phyloP scores from a whole-genome alignment of 2,888 invertebrate species.

The Diarsia mendica region DNA sequence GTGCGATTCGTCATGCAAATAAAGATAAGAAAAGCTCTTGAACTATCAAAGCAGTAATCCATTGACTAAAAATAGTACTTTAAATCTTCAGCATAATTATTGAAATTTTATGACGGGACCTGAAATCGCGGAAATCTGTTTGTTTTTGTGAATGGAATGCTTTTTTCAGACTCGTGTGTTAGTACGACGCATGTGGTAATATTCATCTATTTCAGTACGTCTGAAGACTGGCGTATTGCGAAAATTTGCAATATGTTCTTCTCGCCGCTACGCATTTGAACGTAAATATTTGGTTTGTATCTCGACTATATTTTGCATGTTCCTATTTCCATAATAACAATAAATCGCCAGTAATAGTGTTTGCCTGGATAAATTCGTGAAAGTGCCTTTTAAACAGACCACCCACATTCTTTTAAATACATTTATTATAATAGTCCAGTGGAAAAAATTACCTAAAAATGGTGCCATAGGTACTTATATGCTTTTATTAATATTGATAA shows the following conservation, averaged over 20 bases:
- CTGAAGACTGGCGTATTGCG: constrained; percentile 16
- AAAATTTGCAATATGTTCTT: constrained; percentile 49
- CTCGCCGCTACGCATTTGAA: constrained; percentile 54
- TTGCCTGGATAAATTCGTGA: constrained; percentile 31
- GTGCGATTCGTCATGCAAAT: constrained; percentile 23
- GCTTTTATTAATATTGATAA: constrained; percentile 27
- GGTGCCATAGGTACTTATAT: neutral
- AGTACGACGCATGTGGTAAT: constrained; percentile 12
- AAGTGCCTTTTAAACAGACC: constrained; percentile 33
- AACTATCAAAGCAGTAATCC: constrained; percentile 18
- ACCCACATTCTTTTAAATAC: constrained; percentile 24
- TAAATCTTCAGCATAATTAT: neutral
- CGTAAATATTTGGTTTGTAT: constrained; percentile 65
- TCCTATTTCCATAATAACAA: constrained; percentile 61
- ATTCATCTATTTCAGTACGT: constrained; percentile 42
- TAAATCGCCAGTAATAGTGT: constrained; percentile 47
- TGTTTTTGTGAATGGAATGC: neutral
- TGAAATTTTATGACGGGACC: neutral
- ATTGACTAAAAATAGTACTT: constrained; percentile 24
- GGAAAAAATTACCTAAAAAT: constrained; percentile 41
- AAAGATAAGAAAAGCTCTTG: constrained; percentile 28
- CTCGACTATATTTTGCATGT: constrained; percentile 53
- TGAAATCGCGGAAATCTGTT: neutral
- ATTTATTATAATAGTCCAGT: neutral
- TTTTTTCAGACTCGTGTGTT: constrained; percentile 17